Base-by-base conservation (phyloP, 2,888 invertebrate species). In the Drymonia ruficornis region DNA sequence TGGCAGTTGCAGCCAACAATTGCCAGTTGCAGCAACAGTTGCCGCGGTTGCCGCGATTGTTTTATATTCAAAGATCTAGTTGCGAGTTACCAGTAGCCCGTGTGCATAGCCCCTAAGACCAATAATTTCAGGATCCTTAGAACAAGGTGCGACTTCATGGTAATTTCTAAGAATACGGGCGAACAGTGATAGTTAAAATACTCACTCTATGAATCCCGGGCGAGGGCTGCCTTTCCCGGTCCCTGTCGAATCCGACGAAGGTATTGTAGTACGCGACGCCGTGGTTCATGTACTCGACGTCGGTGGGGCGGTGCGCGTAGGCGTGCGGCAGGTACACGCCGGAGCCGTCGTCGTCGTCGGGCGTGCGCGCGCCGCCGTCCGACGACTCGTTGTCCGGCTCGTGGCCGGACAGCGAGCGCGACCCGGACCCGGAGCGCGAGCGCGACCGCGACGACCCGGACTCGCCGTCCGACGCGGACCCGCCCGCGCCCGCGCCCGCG, bases 351-450 rank as follows among this genome's bases (percentile, higher is more conserved):
- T 95, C 95, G 65, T 95, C 95, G 84, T 96, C 96, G 0, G 96
- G 92, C 36, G 93, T 93, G 3, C 93, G 80, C 56, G 95, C 96
- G 43, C 95, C 95, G 65, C 95, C 95, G 87, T 96, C 96, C 0
- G 96, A 96, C 70, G 96, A 96, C 87, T 96, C 96, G 86, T 96
- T 96, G 81, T 96, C 96, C 49, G 96, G 96, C 78, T 96, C 96
- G 86, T 96, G 95, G 0, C 95, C 95, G 50, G 95, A 95, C 47
- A 96, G 83, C 49, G 95, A 95, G 16, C 95, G 95, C 62, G 96
- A 96, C 67, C 96, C 96, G 6, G 92, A 91, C 0, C 89, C 90
- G 46, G 92, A 91, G 0, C 88, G 83, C 18, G 89, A 88, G 12
- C 70, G 80, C 0, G 96, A 96, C 74, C 96, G 96, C 65, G 96